A percentile compares a stretch with the other conserved stretches of the same genome.
Evolutionary conservation across 2,797 vertebrate species (phyloP).

Genomic region (Heliangelus exortis): DNA sequence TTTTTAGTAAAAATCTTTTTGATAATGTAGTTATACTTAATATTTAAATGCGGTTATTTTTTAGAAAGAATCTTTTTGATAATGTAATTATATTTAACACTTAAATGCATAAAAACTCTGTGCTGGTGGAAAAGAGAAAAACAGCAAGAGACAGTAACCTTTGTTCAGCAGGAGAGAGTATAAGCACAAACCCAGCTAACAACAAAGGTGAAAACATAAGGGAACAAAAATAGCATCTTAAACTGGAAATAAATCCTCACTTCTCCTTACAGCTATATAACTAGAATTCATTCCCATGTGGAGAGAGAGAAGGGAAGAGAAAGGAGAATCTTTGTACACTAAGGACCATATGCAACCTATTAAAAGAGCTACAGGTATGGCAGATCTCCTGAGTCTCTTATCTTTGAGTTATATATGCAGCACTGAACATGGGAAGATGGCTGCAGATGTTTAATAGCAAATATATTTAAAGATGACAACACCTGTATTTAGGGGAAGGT

Average conservation of each 20-base stretch:
- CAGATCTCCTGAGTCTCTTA: background rate
- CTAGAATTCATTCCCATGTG: background rate
- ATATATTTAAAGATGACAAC: background rate
- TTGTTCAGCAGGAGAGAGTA: background rate
- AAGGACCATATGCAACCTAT: background rate
- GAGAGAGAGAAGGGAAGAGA: background rate
- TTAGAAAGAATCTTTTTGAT: background rate
- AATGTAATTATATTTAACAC: background rate
- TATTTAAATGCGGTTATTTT: background rate
- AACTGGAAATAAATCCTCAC: background rate
- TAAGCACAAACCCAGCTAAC: background rate
- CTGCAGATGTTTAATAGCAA: background rate
- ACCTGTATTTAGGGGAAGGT: background rate
- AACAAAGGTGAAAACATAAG: background rate
- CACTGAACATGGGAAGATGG: background rate
- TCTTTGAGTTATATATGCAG: background rate
- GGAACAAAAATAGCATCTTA: background rate
- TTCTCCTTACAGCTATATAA: background rate
- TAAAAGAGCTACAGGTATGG: background rate
- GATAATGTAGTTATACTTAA: background rate
- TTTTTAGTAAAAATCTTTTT: background rate
- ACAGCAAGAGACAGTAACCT: background rate
- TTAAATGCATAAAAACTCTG: background rate
- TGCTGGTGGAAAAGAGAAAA: background rate
- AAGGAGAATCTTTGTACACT: background rate